These are phyloP conservation scores for Gymnarchus niloticus DNA, from an alignment of 2,113 vertebrate species.

Conservation along the genomic window DNA sequence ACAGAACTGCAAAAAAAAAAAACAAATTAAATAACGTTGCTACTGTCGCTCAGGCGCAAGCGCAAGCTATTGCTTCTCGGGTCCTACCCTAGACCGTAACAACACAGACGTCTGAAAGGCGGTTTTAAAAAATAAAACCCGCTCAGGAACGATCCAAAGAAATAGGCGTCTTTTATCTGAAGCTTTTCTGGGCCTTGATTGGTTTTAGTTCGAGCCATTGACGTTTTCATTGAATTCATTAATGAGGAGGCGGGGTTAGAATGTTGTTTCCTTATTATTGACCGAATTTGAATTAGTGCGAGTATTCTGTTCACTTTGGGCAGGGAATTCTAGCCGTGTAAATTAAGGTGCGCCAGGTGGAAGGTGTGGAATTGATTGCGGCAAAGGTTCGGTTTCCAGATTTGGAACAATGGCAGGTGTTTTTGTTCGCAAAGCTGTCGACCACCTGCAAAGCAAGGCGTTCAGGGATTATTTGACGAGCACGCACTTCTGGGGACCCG, in stretches of 20 bases:
- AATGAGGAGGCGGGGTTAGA: conserved; percentile 28
- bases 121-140: conserved; percentile 13
- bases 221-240: conserved; percentile 16
- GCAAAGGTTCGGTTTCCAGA: too few relatives aligned
- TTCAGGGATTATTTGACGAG: too few relatives aligned
- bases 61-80: conserved; percentile 13
- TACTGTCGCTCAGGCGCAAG: background rate
- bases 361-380: too few relatives aligned
- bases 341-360: too few relatives aligned
- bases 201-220: background rate
- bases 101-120: conserved; percentile 25
- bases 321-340: background rate
- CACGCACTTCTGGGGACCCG: conserved; percentile 98
- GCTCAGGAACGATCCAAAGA: conserved; percentile 30
- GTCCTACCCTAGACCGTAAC: conserved; percentile 27
- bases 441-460: too few relatives aligned
- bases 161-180: conserved; percentile 15
- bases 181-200: background rate
- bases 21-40: too few relatives aligned
- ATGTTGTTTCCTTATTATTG: conserved; percentile 35
- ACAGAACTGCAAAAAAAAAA: too few relatives aligned
- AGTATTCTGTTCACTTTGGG: background rate
- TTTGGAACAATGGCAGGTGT: too few relatives aligned
- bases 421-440: too few relatives aligned
- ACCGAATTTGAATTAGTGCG: conserved; percentile 27